These are phyloP conservation scores for Meloidogyne floridensis DNA, from an alignment of 1,140 invertebrate genomes.

Conservation along the genomic window DNA sequence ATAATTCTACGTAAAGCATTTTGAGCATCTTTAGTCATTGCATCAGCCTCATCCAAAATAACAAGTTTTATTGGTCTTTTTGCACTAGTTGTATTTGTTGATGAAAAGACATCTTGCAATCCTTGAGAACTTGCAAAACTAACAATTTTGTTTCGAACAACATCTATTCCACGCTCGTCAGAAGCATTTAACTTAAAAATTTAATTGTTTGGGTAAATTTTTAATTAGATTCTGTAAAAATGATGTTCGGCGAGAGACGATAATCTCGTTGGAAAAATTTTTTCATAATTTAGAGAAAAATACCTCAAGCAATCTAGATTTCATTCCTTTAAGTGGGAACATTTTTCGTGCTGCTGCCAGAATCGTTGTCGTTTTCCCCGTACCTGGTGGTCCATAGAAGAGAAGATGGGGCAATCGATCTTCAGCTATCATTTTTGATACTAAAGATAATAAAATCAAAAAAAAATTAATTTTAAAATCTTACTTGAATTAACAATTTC, in stretches of 20 bases:
- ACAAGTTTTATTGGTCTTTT: conserved; percentile 87
- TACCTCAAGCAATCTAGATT: conserved; percentile 78
- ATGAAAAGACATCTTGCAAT: conserved; percentile 73
- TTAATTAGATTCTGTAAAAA: no score
- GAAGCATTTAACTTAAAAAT: conserved; percentile 90
- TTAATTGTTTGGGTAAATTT: no score
- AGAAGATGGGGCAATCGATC: conserved; percentile 91
- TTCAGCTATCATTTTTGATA: conserved; percentile 87
- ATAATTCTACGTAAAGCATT: conserved; percentile 92
- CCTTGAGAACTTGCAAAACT: conserved; percentile 96
- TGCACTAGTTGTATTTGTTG: background rate
- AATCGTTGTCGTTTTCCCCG: conserved; percentile 97
- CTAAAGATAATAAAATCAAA: conserved; percentile 71
- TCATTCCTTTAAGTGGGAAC: conserved; percentile 82
- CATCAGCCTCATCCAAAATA: conserved; percentile 98
- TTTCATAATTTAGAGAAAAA: no score
- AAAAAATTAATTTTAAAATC: conserved; percentile 36
- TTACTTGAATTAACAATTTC: conserved; percentile 93
- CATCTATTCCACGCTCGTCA: conserved; percentile 95
- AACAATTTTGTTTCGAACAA: conserved; percentile 91
- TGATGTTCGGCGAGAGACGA: no score
- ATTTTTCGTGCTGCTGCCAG: conserved; percentile 90
- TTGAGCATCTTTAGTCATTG: conserved; percentile 99
- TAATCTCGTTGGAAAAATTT: no score
- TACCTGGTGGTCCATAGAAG: conserved; percentile 97